These are phyloP conservation scores for Gymnoscopelus microlampas DNA, from an alignment of 2,797 vertebrate species.

Conservation along the genomic window DNA sequence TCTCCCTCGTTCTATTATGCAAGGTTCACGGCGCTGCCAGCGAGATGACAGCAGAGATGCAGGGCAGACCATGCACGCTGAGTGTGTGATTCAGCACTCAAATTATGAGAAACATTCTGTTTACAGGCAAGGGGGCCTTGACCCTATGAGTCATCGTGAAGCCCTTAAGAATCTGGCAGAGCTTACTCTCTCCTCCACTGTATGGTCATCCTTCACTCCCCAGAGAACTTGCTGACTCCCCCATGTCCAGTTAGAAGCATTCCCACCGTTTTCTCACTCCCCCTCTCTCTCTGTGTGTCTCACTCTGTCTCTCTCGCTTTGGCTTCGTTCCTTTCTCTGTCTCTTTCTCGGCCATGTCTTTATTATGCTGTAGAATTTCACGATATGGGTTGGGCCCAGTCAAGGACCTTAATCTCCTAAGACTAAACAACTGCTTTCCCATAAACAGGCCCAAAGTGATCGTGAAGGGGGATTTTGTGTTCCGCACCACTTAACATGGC, in stretches of 20 bases:
- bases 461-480: not conserved
- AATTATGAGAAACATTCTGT: slow-evolving; percentile 71
- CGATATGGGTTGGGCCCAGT: slow-evolving; percentile 14
- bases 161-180: slow-evolving; percentile 57
- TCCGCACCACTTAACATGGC: slow-evolving; percentile 16
- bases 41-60: slow-evolving; percentile 8
- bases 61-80: slow-evolving; percentile 13
- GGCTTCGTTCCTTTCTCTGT: not conserved
- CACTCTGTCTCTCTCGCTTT: not conserved
- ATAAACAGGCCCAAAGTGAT: slow-evolving; percentile 29
- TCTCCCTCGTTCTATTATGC: slow-evolving; percentile 2
- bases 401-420: slow-evolving; percentile 35
- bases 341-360: not conserved
- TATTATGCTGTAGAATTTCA: slow-evolving; percentile 11
- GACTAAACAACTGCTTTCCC: slow-evolving; percentile 44
- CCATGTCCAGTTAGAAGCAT: slow-evolving; percentile 30
- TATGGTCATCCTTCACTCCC: slow-evolving; percentile 50
- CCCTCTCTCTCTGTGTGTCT: slow-evolving; percentile 2
- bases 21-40: not conserved
- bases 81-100: slow-evolving; percentile 56
- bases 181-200: slow-evolving; percentile 30
- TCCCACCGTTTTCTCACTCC: slow-evolving; percentile 19
- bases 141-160: slow-evolving; percentile 68
- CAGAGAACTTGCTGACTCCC: slow-evolving; percentile 36
- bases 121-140: slow-evolving; percentile 62